These are phyloP conservation scores for Mormyrus proboscirostris DNA, from an alignment of 2,797 vertebrate species.

Conservation along the genomic window DNA sequence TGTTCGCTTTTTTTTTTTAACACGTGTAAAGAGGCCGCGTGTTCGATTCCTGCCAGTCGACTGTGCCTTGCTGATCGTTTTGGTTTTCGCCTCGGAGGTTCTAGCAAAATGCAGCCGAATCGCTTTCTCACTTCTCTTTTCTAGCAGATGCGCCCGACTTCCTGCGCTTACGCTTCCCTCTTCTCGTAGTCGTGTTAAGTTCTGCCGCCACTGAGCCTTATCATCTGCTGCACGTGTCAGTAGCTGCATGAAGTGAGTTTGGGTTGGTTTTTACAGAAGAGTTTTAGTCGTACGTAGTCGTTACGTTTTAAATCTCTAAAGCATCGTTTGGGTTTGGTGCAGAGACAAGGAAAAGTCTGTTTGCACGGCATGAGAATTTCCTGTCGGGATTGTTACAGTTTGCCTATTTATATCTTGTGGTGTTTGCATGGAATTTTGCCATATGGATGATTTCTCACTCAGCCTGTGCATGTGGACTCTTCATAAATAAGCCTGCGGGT, in stretches of 20 bases:
- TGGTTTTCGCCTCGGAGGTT: neutral
- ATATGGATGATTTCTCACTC: neutral
- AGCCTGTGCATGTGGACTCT: neutral
- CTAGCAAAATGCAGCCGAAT: neutral
- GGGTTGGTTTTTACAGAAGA: neutral
- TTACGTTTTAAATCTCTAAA: neutral
- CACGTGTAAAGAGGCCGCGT: neutral
- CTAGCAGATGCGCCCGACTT: neutral
- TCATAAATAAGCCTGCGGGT: neutral
- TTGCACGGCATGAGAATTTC: neutral
- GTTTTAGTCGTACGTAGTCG: neutral
- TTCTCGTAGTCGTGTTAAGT: neutral
- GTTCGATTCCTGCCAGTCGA: neutral
- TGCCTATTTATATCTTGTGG: neutral
- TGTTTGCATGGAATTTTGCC: neutral
- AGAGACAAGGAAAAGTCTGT: neutral
- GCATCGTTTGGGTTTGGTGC: neutral
- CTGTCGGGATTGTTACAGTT: neutral
- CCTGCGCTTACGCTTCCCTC: neutral
- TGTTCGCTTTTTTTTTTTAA: neutral
- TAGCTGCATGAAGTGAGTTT: neutral
- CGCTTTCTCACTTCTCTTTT: slow-evolving; percentile 3
- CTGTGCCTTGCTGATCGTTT: neutral
- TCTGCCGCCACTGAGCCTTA: neutral
- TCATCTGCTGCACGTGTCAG: neutral